phyloP scores from a whole-genome alignment of 1,140 invertebrate genomes.

The Ptiloglossa arizonensis region DNA sequence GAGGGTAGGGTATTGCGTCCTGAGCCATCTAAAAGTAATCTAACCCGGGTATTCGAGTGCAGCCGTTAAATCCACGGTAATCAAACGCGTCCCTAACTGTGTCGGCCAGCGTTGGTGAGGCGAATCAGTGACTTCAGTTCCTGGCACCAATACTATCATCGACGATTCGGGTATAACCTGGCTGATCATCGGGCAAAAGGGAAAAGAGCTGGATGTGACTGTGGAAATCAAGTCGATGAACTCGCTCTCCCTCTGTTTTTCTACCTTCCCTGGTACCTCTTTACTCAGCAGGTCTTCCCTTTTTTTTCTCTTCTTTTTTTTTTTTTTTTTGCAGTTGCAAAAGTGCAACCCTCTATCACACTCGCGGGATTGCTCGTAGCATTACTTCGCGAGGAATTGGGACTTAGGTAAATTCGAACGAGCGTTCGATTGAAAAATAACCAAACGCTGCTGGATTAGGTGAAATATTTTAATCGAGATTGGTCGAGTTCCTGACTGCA shows the following conservation, averaged over 20 bases:
- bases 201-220: slow-evolving; percentile 21
- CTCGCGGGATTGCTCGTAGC: too few species aligned
- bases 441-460: neutral
- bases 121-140: slow-evolving; percentile 63
- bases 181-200: slow-evolving; percentile 39
- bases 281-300: slow-evolving; percentile 3
- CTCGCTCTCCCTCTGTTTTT: neutral
- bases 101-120: slow-evolving; percentile 6
- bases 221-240: slow-evolving; percentile 42
- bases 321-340: neutral
- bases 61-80: slow-evolving; percentile 69
- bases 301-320: too few species aligned
- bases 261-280: neutral
- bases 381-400: too few species aligned
- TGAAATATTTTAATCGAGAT: neutral
- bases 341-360: too few species aligned
- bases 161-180: slow-evolving; percentile 24
- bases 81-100: slow-evolving; percentile 58
- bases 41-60: slow-evolving; percentile 44
- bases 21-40: slow-evolving; percentile 60
- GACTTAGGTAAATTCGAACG: slow-evolving; percentile 9
- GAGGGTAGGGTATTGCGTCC: slow-evolving; percentile 33
- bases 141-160: slow-evolving; percentile 49
- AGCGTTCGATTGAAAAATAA: neutral
- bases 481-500: neutral